Evolutionary conservation across 2,888 invertebrate genomes (phyloP), one percentile per base, ranked within the genome.

Genomic region (Yponomeuta evonymella): DNA sequence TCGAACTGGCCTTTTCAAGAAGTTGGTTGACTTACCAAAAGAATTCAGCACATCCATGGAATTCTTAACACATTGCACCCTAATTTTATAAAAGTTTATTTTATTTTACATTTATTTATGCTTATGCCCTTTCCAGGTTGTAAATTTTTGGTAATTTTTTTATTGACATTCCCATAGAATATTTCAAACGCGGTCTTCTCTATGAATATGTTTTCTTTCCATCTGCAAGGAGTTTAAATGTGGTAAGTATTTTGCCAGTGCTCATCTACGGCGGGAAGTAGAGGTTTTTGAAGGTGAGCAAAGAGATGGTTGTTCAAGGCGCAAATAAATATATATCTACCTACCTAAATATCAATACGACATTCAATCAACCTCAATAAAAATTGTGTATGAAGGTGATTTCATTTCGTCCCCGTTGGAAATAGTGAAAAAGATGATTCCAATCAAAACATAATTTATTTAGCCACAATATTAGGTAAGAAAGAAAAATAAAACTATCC

Each of bases 11-110:
- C 6, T 43, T 43, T 3, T 43, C 9, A 43, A 8, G 43, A 43
- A 43, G 5, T 36, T 8, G 43, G 43, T 6, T 43, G 43, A 12
- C 74, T 72, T 71, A 74, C 74, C 72, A 71, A 72, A 70, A 67
- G 70, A 58, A 69, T 73, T 71, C 70, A 70, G 36, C 66, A 66
- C 71, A 63, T 71, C 72, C 72, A 74, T 73, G 64, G 62, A 71
- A 58, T 58, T 66, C 63, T 9, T 65, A 65, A 12, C 33, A 33
- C 58, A n/a, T 29, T 30, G 29, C 29, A 33, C 51, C 51, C 51
- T 15, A 58, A 58, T 58, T 12, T 58, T 58, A 58, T 15, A 8
- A 12, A 51, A 51, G 6, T 23, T 64, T 30, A 65, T 65, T 65
- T 65, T 23, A 29, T 65, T 65, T 33, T 65, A 65, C 65, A 58